These are phyloP conservation scores for Nyctalus aviator DNA, from an alignment of 2,797 vertebrate genomes.

Conservation along the genomic window DNA sequence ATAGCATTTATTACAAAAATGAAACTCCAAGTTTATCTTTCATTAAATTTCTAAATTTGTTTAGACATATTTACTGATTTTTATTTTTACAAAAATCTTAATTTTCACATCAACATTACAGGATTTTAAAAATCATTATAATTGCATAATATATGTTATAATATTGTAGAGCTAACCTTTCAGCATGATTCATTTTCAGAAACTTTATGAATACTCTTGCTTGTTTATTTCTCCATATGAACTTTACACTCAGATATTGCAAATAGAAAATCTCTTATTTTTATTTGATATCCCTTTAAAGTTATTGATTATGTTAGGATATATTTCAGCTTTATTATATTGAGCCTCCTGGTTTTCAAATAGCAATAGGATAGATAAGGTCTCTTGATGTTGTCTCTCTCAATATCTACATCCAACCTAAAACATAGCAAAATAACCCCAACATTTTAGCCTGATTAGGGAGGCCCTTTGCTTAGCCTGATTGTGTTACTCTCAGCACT, in stretches of 20 bases:
- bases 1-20: neutral
- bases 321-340: neutral
- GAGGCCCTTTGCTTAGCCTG: neutral
- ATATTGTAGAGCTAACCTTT: neutral
- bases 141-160: neutral
- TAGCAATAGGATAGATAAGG: neutral
- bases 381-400: neutral
- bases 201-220: neutral
- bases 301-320: neutral
- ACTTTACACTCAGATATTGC: neutral
- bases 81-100: neutral
- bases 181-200: conserved; percentile 15
- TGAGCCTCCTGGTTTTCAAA: neutral
- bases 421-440: neutral
- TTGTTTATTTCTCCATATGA: neutral
- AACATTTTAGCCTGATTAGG: neutral
- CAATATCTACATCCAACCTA: neutral
- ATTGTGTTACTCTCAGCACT: neutral
- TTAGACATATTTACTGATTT: neutral
- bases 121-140: neutral
- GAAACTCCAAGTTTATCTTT: neutral
- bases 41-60: neutral
- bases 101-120: neutral
- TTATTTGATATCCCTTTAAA: neutral
- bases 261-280: neutral